These are phyloP conservation scores for Scaptomyza pallida DNA, from an alignment of 1,140 invertebrate species.

Conservation along the genomic window DNA sequence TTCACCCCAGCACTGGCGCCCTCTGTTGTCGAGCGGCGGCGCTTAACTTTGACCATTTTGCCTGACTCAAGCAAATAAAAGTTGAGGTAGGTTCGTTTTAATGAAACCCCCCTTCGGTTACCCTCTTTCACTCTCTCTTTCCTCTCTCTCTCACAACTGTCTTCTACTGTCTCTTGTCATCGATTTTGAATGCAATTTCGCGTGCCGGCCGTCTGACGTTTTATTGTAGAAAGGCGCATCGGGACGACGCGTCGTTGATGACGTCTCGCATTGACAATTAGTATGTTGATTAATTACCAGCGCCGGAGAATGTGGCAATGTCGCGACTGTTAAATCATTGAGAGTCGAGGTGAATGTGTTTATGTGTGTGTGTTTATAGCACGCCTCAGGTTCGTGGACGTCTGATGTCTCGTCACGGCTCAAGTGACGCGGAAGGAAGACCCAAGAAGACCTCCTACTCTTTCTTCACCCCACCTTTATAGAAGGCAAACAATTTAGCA, in stretches of 20 bases:
- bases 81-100: constrained; percentile 69
- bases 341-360: neutral
- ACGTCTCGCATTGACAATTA: constrained; percentile 67
- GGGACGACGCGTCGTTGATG: neutral
- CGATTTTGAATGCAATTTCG: constrained; percentile 70
- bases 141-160: no score
- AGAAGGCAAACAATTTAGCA: constrained; percentile 69
- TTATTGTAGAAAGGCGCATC: constrained; percentile 33
- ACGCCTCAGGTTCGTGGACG: constrained; percentile 21
- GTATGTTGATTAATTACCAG: constrained; percentile 72
- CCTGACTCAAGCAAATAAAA: constrained; percentile 38
- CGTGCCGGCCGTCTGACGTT: constrained; percentile 33
- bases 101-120: neutral
- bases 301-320: constrained; percentile 59
- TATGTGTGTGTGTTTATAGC: constrained; percentile 24
- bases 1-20: constrained; percentile 35
- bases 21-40: constrained; percentile 28
- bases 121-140: neutral
- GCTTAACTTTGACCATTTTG: constrained; percentile 19
- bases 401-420: constrained; percentile 38
- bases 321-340: constrained; percentile 34
- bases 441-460: neutral
- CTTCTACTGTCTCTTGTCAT: neutral
- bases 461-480: neutral
- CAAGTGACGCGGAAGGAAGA: constrained; percentile 53